These are phyloP conservation scores for Rhinoderma darwinii DNA, from an alignment of 2,113 vertebrate species.

Conservation along the genomic window DNA sequence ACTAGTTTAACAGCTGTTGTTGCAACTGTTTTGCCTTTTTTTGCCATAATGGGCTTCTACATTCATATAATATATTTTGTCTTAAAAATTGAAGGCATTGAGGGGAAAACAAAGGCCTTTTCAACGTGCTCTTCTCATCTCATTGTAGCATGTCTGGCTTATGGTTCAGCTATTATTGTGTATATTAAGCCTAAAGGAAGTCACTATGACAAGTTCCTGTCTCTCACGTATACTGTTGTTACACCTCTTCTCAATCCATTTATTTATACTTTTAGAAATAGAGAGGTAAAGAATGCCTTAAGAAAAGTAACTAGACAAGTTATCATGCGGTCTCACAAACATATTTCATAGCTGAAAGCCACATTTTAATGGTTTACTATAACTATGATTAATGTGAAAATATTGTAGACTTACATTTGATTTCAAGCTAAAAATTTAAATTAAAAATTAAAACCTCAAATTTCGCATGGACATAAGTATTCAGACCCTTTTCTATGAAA, in stretches of 20 bases:
- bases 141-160: conserved; percentile 63
- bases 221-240: conserved; percentile 65
- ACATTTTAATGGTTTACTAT: too few species aligned
- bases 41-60: conserved; percentile 64
- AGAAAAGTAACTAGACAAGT: background rate
- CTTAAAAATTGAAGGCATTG: conserved; percentile 37
- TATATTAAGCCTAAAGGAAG: conserved; percentile 62
- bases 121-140: conserved; percentile 67
- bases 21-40: conserved; percentile 63
- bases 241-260: conserved; percentile 62
- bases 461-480: too few species aligned
- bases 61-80: conserved; percentile 50
- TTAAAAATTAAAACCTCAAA: too few species aligned
- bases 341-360: too few species aligned
- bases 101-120: conserved; percentile 62
- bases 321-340: too few species aligned
- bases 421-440: too few species aligned
- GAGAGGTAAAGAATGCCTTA: conserved; percentile 59
- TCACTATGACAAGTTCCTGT: conserved; percentile 60
- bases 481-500: too few species aligned
- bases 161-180: conserved; percentile 62
- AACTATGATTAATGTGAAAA: too few species aligned
- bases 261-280: conserved; percentile 63
- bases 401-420: too few species aligned
- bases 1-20: conserved; percentile 63